Evolutionary conservation across 2,888 invertebrate genomes (phyloP).

Genomic region (Tridacna crocea): DNA sequence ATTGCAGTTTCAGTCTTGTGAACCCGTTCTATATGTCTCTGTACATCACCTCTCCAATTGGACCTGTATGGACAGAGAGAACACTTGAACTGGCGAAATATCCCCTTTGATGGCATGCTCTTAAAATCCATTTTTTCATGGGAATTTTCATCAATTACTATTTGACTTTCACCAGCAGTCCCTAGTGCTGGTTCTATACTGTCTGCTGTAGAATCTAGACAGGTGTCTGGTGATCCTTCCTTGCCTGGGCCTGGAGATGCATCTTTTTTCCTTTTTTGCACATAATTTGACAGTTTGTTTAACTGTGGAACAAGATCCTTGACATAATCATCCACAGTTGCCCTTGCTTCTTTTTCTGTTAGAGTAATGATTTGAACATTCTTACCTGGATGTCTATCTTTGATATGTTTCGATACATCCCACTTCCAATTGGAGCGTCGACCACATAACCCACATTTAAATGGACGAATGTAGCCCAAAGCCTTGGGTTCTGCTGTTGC

Average conservation of each 20-base stretch:
- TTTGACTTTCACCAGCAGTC: neutral
- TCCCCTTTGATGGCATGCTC: slow-evolving; percentile 20
- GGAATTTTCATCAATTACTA: neutral
- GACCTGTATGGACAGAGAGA: slow-evolving; percentile 96
- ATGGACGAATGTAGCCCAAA: slow-evolving; percentile 86
- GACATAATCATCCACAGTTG: slow-evolving; percentile 72
- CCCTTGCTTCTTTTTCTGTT: slow-evolving; percentile 79
- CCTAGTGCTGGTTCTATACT: neutral
- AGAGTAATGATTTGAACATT: slow-evolving; percentile 75
- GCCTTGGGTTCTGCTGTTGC: slow-evolving; percentile 13
- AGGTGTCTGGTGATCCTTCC: neutral
- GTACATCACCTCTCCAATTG: slow-evolving; percentile 98
- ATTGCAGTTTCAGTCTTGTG: slow-evolving; percentile 73
- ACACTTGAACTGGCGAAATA: slow-evolving; percentile 89
- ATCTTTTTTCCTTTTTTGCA: slow-evolving; percentile 25
- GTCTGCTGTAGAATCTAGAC: neutral
- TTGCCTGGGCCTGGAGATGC: neutral
- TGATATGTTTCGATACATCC: slow-evolving; percentile 98
- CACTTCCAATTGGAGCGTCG: slow-evolving; percentile 98
- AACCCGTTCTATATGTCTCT: slow-evolving; percentile 92
- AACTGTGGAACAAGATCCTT: slow-evolving; percentile 45
- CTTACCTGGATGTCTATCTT: slow-evolving; percentile 74
- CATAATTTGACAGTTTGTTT: slow-evolving; percentile 33
- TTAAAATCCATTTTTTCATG: neutral
- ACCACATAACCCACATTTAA: slow-evolving; percentile 96